Evolutionary conservation across 2,797 vertebrate genomes (phyloP).

Genomic region (Alfaro cultratus): DNA sequence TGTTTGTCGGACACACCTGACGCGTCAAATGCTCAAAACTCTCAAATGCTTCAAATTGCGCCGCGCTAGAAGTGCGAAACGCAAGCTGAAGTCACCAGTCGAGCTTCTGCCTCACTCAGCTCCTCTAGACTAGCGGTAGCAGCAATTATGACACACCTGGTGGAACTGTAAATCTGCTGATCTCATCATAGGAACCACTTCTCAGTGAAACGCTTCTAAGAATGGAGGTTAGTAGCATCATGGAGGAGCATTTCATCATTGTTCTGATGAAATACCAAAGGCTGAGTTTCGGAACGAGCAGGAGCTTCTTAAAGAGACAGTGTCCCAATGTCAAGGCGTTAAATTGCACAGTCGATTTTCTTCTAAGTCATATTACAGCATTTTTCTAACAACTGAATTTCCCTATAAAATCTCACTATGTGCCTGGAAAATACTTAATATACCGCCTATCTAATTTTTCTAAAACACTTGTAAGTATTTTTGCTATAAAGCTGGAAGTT

Average conservation of each 20-base stretch:
- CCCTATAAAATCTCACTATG: background rate
- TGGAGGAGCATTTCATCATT: too few relatives aligned
- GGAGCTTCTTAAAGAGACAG: background rate
- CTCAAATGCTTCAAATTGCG: too few relatives aligned
- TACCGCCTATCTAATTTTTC: background rate
- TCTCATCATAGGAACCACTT: background rate
- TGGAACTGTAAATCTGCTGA: too few relatives aligned
- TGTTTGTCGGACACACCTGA: too few relatives aligned
- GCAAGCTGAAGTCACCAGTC: too few relatives aligned
- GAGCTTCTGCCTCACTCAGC: too few relatives aligned
- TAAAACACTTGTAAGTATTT: background rate
- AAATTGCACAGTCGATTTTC: background rate
- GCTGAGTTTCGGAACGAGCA: background rate
- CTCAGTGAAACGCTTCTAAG: background rate
- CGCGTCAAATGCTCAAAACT: too few relatives aligned
- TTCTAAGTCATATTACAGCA: background rate
- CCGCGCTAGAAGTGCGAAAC: too few relatives aligned
- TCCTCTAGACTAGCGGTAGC: background rate
- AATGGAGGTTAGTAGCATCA: too few relatives aligned
- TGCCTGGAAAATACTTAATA: background rate
- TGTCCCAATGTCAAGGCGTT: background rate
- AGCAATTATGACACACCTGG: background rate
- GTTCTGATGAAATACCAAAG: background rate
- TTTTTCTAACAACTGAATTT: background rate
- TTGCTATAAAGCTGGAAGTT: background rate